These are phyloP conservation scores for Aricia agestis DNA, from an alignment of 1,140 invertebrate species.

Conservation along the genomic window DNA sequence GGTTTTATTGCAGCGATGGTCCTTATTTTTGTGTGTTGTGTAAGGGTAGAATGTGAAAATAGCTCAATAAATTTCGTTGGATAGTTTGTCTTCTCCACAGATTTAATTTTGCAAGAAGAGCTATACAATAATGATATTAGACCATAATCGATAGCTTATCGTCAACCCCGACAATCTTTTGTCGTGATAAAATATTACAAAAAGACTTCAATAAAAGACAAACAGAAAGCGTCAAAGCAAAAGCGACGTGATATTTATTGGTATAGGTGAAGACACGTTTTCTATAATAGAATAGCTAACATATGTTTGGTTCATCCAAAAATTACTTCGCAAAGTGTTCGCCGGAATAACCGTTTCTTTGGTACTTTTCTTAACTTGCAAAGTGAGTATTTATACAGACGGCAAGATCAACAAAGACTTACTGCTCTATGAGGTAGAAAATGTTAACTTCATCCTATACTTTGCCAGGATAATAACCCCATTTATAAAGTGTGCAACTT, in stretches of 20 bases:
- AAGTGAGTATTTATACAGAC: slow-evolving; percentile 49
- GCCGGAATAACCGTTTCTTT: slow-evolving; percentile 20
- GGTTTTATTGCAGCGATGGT: background rate
- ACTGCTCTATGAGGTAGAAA: slow-evolving; percentile 55
- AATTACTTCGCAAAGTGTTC: slow-evolving; percentile 15
- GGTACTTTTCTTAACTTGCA: slow-evolving; percentile 29
- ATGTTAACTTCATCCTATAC: slow-evolving; percentile 52
- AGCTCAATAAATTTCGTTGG: background rate
- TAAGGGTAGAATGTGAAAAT: background rate
- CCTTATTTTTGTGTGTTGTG: background rate
- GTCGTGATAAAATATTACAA: background rate
- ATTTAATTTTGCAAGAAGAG: background rate
- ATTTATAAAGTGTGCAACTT: slow-evolving; percentile 55
- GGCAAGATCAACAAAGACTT: slow-evolving; percentile 49
- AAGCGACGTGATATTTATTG: slow-evolving; percentile 11
- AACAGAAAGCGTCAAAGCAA: background rate
- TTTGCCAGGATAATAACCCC: slow-evolving; percentile 55
- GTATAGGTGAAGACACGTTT: slow-evolving; percentile 16
- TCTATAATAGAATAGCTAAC: slow-evolving; percentile 13
- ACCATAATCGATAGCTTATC: background rate
- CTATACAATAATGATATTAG: background rate
- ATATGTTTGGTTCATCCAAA: slow-evolving; percentile 5
- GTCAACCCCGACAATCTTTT: background rate
- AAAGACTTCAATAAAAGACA: no score
- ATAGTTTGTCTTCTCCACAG: background rate